phyloP scores from a whole-genome alignment of 1,140 invertebrate genomes.

The Pachypsylla venusta region DNA sequence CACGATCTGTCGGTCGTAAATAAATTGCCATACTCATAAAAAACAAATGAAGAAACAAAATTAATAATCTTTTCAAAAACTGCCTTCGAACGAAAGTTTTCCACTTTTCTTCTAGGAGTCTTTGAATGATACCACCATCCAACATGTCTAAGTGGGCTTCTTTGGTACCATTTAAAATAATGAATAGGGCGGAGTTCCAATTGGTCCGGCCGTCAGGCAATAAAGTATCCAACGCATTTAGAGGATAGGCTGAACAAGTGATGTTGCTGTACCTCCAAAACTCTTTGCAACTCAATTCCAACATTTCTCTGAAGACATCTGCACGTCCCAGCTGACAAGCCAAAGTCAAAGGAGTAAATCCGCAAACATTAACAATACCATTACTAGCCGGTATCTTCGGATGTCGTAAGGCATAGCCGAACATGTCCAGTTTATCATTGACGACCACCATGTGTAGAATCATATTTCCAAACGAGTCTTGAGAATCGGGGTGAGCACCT shows the following conservation, averaged over 20 bases:
- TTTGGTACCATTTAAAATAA: constrained; percentile 92
- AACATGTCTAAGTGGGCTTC: constrained; percentile 98
- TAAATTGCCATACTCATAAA: constrained; percentile 82
- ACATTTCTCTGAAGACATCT: constrained; percentile 93
- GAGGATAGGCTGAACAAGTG: constrained; percentile 93
- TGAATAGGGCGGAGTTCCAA: constrained; percentile 96
- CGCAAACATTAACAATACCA: constrained; percentile 71
- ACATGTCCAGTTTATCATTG: constrained; percentile 93
- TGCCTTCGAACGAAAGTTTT: constrained; percentile 93
- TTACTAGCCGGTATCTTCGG: constrained; percentile 82
- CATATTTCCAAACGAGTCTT: constrained; percentile 89
- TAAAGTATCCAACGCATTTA: constrained; percentile 91
- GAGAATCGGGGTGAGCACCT: constrained; percentile 80
- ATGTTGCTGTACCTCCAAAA: constrained; percentile 99
- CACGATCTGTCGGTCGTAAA: constrained; percentile 47
- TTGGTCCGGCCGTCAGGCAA: constrained; percentile 86
- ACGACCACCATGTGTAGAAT: constrained; percentile 98
- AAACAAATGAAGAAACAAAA: constrained; percentile 72
- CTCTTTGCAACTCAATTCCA: constrained; percentile 86
- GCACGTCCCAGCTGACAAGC: constrained; percentile 90
- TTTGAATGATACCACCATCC: constrained; percentile 93
- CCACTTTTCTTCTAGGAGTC: constrained; percentile 97
- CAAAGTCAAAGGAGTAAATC: constrained; percentile 85
- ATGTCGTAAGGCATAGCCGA: constrained; percentile 90
- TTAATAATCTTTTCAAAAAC: constrained; percentile 77